Evolutionary conservation across 1,140 invertebrate species (phyloP).

Genomic region (Danaus plexippus): DNA sequence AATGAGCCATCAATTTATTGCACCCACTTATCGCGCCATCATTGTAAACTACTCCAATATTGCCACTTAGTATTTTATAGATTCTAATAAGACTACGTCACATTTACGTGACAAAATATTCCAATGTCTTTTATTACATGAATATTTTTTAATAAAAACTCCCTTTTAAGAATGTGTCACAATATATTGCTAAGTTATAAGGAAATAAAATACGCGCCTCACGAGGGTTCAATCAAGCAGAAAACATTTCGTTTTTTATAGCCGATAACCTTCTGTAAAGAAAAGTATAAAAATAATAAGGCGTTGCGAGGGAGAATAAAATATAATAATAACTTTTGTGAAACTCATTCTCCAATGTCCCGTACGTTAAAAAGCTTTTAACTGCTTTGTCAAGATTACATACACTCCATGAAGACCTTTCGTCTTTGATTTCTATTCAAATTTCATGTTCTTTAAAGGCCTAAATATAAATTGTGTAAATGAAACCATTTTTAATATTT

Average conservation of each 20-base stretch:
- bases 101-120: conserved; percentile 6
- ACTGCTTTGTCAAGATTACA: conserved; percentile 39
- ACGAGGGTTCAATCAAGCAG: conserved; percentile 56
- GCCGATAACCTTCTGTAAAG: conserved; percentile 59
- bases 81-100: too few relatives aligned
- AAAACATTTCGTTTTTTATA: conserved; percentile 60
- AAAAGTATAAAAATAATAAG: conserved; percentile 66
- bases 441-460: conserved; percentile 43
- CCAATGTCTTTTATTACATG: not conserved
- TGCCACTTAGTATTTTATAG: conserved; percentile 18
- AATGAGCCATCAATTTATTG: conserved; percentile 50
- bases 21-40: conserved; percentile 36
- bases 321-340: conserved; percentile 51
- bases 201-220: conserved; percentile 39
- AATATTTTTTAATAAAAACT: conserved; percentile 4
- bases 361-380: conserved; percentile 43
- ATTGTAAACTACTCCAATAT: conserved; percentile 30
- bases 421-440: conserved; percentile 38
- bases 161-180: conserved; percentile 23
- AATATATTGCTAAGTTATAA: conserved; percentile 33
- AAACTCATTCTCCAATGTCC: conserved; percentile 40
- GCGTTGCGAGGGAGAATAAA: conserved; percentile 57
- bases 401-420: conserved; percentile 31
- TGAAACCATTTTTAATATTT: too few relatives aligned
- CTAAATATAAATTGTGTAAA: too few relatives aligned